Conservation (phyloP, 2,888 invertebrate genomes). For the Athripsodes cinereus region DNA sequence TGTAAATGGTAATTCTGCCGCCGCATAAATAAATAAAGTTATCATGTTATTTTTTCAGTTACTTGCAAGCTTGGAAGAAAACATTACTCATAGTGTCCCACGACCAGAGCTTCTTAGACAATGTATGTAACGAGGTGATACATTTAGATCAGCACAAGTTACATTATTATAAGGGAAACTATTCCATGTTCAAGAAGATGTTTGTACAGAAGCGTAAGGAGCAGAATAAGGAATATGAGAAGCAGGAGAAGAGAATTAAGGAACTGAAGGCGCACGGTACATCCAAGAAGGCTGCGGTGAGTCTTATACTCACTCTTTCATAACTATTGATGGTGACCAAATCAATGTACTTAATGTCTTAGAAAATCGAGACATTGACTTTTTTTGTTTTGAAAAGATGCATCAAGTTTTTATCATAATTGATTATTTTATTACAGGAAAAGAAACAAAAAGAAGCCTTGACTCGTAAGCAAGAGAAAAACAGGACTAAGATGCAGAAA, state of each 20-base stretch:
- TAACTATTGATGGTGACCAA: background rate
- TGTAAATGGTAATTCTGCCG: too few species aligned
- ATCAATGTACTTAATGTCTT: too few species aligned
- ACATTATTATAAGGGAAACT: conserved; percentile 96
- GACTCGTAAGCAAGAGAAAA: conserved; percentile 90
- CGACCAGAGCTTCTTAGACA: conserved; percentile 99
- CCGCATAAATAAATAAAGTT: too few species aligned
- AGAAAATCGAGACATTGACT: background rate
- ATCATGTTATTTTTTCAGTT: conserved; percentile 62
- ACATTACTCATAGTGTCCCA: conserved; percentile 97
- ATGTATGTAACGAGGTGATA: conserved; percentile 98
- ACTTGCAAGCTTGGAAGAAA: conserved; percentile 98
- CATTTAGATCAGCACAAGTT: conserved; percentile 93
- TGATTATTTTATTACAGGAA: conserved; percentile 47
- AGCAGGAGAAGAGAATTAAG: conserved; percentile 93
- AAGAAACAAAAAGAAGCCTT: conserved; percentile 88
- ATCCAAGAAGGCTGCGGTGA: conserved; percentile 87
- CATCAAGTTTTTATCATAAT: background rate
- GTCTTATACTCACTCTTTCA: conserved; percentile 22
- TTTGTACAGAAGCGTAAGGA: conserved; percentile 92
- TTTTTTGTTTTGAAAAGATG: background rate
- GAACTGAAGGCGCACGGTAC: conserved; percentile 93
- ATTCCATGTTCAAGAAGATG: conserved; percentile 99
- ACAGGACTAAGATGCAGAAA: conserved; percentile 72
- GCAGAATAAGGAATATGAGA: conserved; percentile 94